Evolutionary conservation across 1,140 invertebrate species (phyloP).

Genomic region (Battus philenor): DNA sequence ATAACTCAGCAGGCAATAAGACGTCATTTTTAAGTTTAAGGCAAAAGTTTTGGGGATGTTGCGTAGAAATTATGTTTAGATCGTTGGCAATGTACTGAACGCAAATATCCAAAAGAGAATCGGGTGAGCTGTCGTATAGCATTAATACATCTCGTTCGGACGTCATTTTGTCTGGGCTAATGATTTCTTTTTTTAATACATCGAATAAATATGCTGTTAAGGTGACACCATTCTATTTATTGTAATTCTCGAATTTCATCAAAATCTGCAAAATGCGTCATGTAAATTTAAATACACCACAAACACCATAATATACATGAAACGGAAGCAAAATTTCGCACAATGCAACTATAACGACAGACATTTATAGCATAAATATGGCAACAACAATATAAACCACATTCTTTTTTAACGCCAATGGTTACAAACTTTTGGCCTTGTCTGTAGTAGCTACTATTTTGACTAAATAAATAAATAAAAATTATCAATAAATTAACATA

Average conservation of each 20-base stretch:
- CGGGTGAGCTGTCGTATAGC: conserved; percentile 45
- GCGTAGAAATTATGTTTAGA: conserved; percentile 43
- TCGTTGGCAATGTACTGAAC: conserved; percentile 50
- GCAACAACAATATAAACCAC: no score
- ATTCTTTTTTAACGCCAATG: no score
- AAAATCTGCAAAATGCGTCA: no score
- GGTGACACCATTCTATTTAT: conserved; percentile 5
- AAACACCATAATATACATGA: no score
- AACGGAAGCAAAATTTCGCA: conserved; percentile 29
- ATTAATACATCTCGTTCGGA: conserved; percentile 33
- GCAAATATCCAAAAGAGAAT: conserved; percentile 43
- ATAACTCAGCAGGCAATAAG: conserved; percentile 60
- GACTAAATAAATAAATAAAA: no score
- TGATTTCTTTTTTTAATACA: conserved; percentile 22
- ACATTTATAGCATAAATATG: not conserved
- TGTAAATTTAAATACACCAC: no score
- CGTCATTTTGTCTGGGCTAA: conserved; percentile 36
- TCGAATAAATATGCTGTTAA: conserved; percentile 18
- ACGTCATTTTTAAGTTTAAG: conserved; percentile 52
- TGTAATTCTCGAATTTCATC: not conserved
- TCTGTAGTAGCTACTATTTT: no score
- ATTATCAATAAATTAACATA: no score
- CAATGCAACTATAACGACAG: conserved; percentile 31
- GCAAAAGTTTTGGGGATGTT: conserved; percentile 34
- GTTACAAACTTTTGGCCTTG: no score